Evolutionary conservation across 2,888 invertebrate species (phyloP).

Genomic region (Adela reaumurella): DNA sequence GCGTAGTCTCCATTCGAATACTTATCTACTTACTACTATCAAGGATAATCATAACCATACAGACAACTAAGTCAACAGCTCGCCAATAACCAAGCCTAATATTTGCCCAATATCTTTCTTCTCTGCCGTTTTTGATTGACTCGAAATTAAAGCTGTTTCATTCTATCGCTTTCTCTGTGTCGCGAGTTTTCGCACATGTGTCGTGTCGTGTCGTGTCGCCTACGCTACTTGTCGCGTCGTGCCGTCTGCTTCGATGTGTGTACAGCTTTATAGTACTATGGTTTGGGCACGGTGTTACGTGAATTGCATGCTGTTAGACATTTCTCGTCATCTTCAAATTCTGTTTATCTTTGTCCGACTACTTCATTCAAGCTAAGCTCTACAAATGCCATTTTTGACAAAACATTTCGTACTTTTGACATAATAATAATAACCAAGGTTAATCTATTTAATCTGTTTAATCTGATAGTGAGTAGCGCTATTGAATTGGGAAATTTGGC

Average conservation of each 20-base stretch:
- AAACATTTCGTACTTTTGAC: no score
- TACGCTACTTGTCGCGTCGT: constrained; percentile 22
- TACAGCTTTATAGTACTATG: constrained; percentile 16
- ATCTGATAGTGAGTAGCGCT: no score
- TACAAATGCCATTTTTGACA: no score
- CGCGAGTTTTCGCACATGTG: no score
- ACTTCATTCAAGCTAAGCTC: no score
- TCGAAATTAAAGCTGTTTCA: background rate
- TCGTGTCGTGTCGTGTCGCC: constrained; percentile 17
- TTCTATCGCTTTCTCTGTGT: background rate
- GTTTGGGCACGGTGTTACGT: background rate
- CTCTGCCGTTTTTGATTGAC: constrained; percentile 36
- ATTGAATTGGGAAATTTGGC: no score
- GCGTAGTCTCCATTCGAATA: no score
- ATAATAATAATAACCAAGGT: no score
- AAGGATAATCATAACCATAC: background rate
- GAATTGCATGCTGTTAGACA: background rate
- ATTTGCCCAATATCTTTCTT: constrained; percentile 36
- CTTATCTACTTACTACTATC: no score
- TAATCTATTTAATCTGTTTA: no score
- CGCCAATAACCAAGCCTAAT: constrained; percentile 55
- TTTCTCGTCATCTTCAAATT: no score
- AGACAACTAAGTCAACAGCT: constrained; percentile 22
- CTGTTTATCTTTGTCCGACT: no score
- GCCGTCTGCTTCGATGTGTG: constrained; percentile 22